These are phyloP conservation scores for Trachemys scripta DNA, from an alignment of 2,113 vertebrate genomes.

Conservation along the genomic window DNA sequence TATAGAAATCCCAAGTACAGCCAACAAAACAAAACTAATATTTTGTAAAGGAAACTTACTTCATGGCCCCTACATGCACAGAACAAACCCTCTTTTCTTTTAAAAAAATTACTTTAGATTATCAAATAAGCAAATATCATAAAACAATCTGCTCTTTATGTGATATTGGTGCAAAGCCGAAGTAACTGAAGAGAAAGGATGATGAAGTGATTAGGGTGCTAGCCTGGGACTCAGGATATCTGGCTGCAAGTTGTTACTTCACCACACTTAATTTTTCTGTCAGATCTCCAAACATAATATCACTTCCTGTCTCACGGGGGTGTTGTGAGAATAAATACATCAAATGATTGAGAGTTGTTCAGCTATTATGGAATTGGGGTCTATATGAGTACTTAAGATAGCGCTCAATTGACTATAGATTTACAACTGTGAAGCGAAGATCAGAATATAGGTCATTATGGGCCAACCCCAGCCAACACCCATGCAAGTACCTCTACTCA, in stretches of 20 bases:
- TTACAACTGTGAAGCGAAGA: not conserved
- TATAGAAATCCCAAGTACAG: not conserved
- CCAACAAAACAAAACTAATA: not conserved
- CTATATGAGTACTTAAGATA: not conserved
- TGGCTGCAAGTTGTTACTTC: not conserved
- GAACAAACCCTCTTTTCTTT: not conserved
- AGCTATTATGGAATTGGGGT: not conserved
- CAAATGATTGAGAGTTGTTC: not conserved
- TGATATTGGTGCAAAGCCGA: not conserved
- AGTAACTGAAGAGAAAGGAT: not conserved
- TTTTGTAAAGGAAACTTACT: not conserved
- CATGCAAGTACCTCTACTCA: not conserved
- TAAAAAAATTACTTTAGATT: not conserved
- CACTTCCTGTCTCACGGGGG: not conserved
- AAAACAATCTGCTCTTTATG: not conserved
- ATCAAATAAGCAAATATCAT: not conserved
- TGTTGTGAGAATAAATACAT: not conserved
- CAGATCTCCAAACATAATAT: not conserved
- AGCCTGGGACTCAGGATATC: not conserved
- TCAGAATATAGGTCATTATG: not conserved
- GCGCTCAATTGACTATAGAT: not conserved
- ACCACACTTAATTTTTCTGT: not conserved
- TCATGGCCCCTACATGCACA: not conserved
- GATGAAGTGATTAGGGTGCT: not conserved
- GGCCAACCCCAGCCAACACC: not conserved